Conservation (phyloP, 2,797 vertebrate species). For the Mergus octosetaceus region DNA sequence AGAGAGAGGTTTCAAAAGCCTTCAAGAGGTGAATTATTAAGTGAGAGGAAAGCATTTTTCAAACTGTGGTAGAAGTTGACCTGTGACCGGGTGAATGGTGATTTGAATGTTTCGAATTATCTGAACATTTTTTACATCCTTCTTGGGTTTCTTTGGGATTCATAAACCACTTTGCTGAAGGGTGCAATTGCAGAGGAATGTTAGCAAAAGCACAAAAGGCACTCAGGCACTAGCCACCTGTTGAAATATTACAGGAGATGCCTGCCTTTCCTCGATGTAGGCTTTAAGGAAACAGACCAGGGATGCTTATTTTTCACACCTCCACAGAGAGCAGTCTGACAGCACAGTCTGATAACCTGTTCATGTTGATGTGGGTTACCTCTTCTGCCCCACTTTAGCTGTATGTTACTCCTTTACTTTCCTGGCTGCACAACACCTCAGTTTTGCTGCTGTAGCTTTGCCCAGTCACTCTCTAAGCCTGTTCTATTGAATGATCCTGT, state of each 20-base stretch:
- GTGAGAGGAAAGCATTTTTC: neutral
- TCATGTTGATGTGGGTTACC: neutral
- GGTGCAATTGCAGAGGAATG: neutral
- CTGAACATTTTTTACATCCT: neutral
- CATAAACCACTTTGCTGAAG: neutral
- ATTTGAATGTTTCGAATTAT: conserved; percentile 29
- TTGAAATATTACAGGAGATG: neutral
- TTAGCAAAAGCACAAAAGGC: neutral
- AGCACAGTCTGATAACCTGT: neutral
- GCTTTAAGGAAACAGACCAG: neutral
- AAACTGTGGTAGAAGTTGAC: neutral
- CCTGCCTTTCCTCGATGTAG: neutral
- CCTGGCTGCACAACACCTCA: accelerated
- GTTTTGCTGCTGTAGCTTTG: neutral
- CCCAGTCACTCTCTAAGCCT: neutral
- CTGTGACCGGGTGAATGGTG: neutral
- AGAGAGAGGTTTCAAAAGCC: conserved; percentile 1
- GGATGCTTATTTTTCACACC: neutral
- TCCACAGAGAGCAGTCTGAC: neutral
- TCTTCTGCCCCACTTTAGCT: neutral
- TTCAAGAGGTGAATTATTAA: neutral
- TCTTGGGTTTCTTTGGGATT: neutral
- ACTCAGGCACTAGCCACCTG: neutral
- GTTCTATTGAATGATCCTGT: neutral
- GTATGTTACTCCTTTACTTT: neutral